Conservation (phyloP, 2,797 vertebrate genomes). For the Hydrocynus forskahlii region DNA sequence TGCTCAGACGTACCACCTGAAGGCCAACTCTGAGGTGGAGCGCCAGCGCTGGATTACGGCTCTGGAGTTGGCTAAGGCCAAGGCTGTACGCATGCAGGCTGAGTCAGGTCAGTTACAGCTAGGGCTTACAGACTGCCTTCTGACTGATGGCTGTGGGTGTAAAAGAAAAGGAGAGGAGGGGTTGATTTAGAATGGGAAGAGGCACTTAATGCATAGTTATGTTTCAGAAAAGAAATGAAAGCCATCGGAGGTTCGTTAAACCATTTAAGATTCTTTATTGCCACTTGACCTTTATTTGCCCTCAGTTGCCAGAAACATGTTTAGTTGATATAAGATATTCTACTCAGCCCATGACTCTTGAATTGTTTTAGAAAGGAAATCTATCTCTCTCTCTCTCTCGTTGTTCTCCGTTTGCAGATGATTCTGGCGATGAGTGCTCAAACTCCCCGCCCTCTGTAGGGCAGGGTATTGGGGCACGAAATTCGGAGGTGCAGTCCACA, state of each 20-base stretch:
- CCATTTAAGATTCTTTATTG: neutral
- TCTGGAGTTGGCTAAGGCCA: conserved; percentile 93
- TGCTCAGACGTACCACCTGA: conserved; percentile 94
- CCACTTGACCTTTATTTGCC: neutral
- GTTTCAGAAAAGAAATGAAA: neutral
- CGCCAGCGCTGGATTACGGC: conserved; percentile 96
- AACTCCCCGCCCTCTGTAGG: conserved; percentile 76
- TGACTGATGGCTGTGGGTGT: neutral
- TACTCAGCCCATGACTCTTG: neutral
- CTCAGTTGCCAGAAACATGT: neutral
- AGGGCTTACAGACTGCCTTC: neutral
- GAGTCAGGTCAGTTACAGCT: conserved; percentile 82
- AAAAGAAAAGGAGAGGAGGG: neutral
- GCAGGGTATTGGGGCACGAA: conserved; percentile 78
- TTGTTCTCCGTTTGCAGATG: conserved; percentile 76
- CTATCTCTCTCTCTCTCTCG: neutral
- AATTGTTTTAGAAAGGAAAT: neutral
- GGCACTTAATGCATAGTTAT: neutral
- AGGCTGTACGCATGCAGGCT: conserved; percentile 90
- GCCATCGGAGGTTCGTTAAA: too few relatives aligned
- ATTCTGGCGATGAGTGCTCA: conserved; percentile 90
- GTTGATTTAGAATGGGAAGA: neutral
- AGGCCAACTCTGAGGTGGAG: conserved; percentile 94
- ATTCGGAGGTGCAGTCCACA: conserved; percentile 91
- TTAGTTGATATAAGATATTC: neutral